Percentiles rank a stretch among this genome's conserved stretches.
Evolutionary conservation across 2,113 vertebrate genomes (phyloP).

Genomic region (Sterrhoptilus dennistouni): DNA sequence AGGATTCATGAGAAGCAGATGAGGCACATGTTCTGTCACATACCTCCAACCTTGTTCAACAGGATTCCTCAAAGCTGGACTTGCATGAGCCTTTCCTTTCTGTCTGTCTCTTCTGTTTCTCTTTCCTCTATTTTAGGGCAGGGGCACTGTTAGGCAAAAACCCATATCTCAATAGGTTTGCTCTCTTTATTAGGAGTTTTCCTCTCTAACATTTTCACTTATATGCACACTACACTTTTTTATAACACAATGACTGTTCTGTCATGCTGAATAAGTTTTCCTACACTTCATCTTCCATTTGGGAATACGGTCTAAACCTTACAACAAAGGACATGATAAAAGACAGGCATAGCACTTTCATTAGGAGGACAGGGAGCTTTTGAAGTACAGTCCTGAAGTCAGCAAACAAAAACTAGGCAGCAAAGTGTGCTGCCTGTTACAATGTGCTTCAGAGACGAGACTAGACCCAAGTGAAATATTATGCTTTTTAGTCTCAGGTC

Average conservation of each 20-base stretch:
- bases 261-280: background rate
- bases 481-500: constrained; percentile 11
- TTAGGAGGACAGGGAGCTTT: constrained; percentile 8
- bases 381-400: constrained; percentile 29
- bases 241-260: background rate
- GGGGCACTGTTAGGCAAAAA: background rate
- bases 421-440: background rate
- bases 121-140: background rate
- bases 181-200: background rate
- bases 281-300: background rate
- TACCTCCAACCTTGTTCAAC: background rate
- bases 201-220: background rate
- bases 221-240: background rate
- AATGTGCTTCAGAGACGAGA: constrained; percentile 14
- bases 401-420: constrained; percentile 24
- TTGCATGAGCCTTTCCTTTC: background rate
- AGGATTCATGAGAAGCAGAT: background rate
- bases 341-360: background rate
- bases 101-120: background rate
- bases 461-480: constrained; percentile 30
- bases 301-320: background rate
- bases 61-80: background rate
- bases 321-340: constrained; percentile 19
- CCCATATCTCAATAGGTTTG: background rate
- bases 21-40: background rate